Evolutionary conservation across 2,797 vertebrate species (phyloP).

Genomic region (Sparidentex hasta): DNA sequence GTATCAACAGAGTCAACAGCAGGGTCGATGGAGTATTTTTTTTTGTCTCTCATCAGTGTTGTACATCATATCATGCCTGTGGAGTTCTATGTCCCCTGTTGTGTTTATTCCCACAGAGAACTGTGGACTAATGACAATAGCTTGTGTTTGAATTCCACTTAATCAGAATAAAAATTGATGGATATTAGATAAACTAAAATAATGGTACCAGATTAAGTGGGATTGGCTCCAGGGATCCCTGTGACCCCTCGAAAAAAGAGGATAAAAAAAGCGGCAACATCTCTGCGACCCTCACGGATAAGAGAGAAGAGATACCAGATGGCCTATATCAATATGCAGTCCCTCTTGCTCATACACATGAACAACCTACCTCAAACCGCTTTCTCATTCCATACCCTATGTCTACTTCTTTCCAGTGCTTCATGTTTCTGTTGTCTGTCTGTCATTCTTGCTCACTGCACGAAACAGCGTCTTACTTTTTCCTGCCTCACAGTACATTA

Average conservation of each 20-base stretch:
- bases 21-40: background rate
- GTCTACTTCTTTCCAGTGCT: background rate
- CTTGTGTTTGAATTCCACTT: background rate
- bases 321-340: background rate
- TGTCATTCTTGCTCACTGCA: background rate
- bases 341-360: background rate
- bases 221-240: too few relatives aligned
- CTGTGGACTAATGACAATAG: background rate
- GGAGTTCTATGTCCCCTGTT: background rate
- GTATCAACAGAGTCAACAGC: background rate
- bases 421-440: background rate
- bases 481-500: background rate
- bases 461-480: background rate
- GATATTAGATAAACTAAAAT: background rate
- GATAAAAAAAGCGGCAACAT: too few relatives aligned
- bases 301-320: too few relatives aligned
- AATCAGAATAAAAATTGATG: background rate
- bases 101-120: background rate
- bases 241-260: too few relatives aligned
- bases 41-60: background rate
- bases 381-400: background rate
- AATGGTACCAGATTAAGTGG: background rate
- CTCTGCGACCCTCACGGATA: too few relatives aligned
- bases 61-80: background rate
- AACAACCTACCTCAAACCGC: background rate